Conservation (phyloP, 92 coral and sea anemone genomes). For the Heliopora coerulea region DNA sequence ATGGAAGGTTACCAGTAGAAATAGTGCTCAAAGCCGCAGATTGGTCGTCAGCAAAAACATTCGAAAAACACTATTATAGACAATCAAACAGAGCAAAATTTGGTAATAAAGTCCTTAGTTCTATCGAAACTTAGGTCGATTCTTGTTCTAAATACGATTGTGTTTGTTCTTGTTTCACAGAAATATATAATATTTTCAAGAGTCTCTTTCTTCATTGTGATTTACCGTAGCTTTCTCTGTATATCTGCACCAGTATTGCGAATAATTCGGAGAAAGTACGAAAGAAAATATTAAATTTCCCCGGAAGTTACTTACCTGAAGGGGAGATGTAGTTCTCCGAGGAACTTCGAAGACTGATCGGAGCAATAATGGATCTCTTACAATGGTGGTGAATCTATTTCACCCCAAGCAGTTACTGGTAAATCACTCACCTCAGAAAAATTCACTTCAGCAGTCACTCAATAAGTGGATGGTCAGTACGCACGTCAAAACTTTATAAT, state of each 20-base stretch:
- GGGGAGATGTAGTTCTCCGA: conserved; percentile 38
- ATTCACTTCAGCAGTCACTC: conserved; percentile 38
- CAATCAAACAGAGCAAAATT: background rate
- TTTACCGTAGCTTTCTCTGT: conserved; percentile 27
- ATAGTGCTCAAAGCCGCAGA: conserved; percentile 54
- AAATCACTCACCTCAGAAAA: conserved; percentile 33
- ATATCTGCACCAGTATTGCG: conserved; percentile 42
- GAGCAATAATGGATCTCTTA: conserved; percentile 30
- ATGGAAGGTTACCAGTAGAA: conserved; percentile 49
- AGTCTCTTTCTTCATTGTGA: conserved; percentile 4
- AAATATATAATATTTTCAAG: background rate
- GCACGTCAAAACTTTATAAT: conserved; percentile 4
- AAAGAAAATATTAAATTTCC: conserved; percentile 25
- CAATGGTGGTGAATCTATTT: conserved; percentile 8
- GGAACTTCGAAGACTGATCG: conserved; percentile 24
- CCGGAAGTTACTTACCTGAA: conserved; percentile 15
- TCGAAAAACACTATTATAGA: conserved; percentile 27
- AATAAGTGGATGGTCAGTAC: conserved; percentile 37
- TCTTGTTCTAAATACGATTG: background rate
- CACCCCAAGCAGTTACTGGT: conserved; percentile 33
- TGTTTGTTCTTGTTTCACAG: background rate
- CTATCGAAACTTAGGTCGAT: background rate
- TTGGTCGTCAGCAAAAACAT: conserved; percentile 57
- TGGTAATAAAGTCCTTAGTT: conserved; percentile 4
- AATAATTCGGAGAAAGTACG: conserved; percentile 38